Evolutionary conservation across 2,888 invertebrate genomes (phyloP).

Genomic region (Ceramica pisi): DNA sequence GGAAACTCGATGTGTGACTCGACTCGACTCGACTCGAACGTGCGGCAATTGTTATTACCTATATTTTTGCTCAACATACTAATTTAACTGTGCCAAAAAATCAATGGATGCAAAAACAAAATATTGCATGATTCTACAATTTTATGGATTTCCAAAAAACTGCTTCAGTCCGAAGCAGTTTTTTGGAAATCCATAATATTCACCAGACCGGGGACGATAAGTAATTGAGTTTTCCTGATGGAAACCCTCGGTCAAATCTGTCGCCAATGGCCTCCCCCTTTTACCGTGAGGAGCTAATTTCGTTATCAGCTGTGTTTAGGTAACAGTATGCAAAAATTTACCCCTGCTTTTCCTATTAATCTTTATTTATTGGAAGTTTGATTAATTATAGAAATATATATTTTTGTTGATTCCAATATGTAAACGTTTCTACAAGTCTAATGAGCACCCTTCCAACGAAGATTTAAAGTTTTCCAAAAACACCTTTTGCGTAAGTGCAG

Average conservation of each 20-base stretch:
- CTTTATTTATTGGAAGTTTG: background rate
- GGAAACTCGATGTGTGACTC: no score
- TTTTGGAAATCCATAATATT: no score
- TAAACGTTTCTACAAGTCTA: no score
- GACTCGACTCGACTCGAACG: no score
- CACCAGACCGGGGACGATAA: slow-evolving; percentile 31
- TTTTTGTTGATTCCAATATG: no score
- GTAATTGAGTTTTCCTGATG: slow-evolving; percentile 49
- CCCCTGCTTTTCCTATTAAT: background rate
- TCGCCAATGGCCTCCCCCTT: slow-evolving; percentile 12
- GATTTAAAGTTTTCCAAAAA: no score
- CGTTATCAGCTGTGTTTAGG: slow-evolving; percentile 22
- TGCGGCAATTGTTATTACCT: no score
- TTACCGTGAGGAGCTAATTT: slow-evolving; percentile 31
- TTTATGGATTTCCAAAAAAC: slow-evolving; percentile 4
- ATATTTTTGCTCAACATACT: background rate
- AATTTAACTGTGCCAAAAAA: background rate
- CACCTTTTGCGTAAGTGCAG: no score
- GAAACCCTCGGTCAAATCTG: slow-evolving; percentile 31
- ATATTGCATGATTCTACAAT: background rate
- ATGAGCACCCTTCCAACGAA: background rate
- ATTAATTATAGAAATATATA: background rate
- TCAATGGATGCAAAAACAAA: background rate
- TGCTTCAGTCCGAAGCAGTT: slow-evolving; percentile 4
- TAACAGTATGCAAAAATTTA: background rate